Base-by-base conservation (phyloP, 2,888 invertebrate genomes). In the Agrochola lota region DNA sequence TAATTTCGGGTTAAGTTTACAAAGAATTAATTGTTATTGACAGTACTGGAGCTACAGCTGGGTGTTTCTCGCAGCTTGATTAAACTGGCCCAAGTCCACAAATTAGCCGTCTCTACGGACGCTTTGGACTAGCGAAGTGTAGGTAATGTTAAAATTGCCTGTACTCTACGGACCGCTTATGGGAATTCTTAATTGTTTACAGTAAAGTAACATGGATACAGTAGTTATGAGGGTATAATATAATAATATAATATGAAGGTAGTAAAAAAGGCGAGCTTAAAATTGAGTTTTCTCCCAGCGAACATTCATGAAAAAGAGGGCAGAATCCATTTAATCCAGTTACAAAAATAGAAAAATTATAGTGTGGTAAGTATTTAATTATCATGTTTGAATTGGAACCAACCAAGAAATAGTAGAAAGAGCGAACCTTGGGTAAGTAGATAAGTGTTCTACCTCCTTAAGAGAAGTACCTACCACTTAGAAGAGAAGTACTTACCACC, bases 21-120 rank as follows among this genome's bases (percentile, higher is more conserved):
- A 78, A 87, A 80, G 77, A 85, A 83, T 76, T 77, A 85, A 80
- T 87, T 85, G 77, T 80, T 80, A 87, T 87, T 85, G 83, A 86
- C 76, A 78, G 35, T 67, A 52, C 83, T 66, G 77, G 77, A 77
- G 62, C 57, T 72, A 35, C 35, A 80, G 84, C 77, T 84, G 82
- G 60, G 40, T 43, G 71, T 83, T 60, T 71, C 74, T 75, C 75
- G 66, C 57, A 69, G 75, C 84, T 86, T 86, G 86, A 85, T 86
- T 87, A 87, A 80, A 87, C 69, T 80, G 72, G 78, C 59, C 57
- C 64, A 80, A 69, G 71, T 78, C 78, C 74, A 86, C 83, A 87
- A 87, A 87, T 86, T 85, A 85, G 74, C 75, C 59, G 73, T 75
- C 80, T 80, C 66, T 59, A 52, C 57, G 62, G 69, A 77, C 57